Base-by-base conservation (phyloP, 2,113 vertebrate genomes). In the Aegithalos caudatus region DNA sequence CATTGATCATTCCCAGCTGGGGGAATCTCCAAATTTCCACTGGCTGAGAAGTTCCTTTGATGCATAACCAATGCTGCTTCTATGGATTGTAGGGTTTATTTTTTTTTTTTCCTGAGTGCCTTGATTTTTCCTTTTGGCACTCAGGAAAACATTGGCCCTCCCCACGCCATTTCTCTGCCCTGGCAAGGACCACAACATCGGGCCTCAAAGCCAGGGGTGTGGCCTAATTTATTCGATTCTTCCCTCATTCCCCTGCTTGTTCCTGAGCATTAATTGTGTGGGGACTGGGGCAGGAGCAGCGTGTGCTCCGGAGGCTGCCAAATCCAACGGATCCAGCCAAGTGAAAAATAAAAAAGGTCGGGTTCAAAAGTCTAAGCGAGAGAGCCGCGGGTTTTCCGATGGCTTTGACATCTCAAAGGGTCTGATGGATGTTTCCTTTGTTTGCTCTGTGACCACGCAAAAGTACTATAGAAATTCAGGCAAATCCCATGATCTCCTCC, bases 261-360 rank as follows among this genome's bases (percentile, higher is more conserved):
- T 91, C 67, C 92, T 67, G 64, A 56, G 6, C 67, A 4, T 64
- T 90, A 94, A 96, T 96, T 92, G 90, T 90, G 90, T 5, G 42
- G 93, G 91, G 95, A 95, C 70, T n/a, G 22, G 81, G 90, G 90
- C 76, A 94, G 96, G 74, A 97, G 93, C 90, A 73, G 60, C 4
- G 93, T 89, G 82, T 97, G 95, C 85, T 96, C 92, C 44, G 0
- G 35, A 93, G 47, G 87, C 92, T 96, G 96, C 96, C 96, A 96
- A 96, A 92, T 14, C 45, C 42, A 47, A 70, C 6, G 22, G 57
- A 91, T 31, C 38, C 92, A 81, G 95, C 95, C 95, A 95, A 95
- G 71, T 62, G 81, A 54, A 77, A 95, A 95, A 92, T 28, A 27
- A 27, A 70, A 95, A 93, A 96, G 85, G 82, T 96, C 85, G 6